Evolutionary conservation across 2,113 vertebrate species (phyloP), one percentile per base, ranked within the genome.

Genomic region (Coracopsis vasa): DNA sequence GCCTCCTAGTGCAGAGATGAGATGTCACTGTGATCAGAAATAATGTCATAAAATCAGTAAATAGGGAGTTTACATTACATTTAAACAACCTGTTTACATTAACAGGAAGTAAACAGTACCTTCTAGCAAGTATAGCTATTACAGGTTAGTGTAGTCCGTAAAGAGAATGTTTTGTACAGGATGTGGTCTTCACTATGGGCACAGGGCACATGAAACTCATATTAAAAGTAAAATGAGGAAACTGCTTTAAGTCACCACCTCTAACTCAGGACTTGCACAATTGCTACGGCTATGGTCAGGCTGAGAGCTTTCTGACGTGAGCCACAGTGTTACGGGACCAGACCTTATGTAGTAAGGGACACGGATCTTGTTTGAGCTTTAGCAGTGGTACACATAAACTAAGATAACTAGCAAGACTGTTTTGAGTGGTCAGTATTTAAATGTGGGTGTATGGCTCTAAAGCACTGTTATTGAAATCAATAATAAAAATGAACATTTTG

Each of bases 371-470:
- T n/a, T 4, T 90, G 73, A 51, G 27, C 39, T 75, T 37, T 71
- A 42, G 42, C 33, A 10, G 7, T 54, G 23, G 16, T 62, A 28
- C 27, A 17, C 2, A 0, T 64, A 48, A 62, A 58, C 41, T 35
- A 62, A 51, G 16, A 4, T 53, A 45, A 54, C 25, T 86, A 61
- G 47, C 2, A 21, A 20, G 28, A 7, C 9, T 70, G 5, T 42
- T 19, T 70, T n/a, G 14, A 37, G 10, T 54, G 33, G 16, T 79
- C 2, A 3, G 1, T 72, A 56, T 73, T 84, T 65, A 72, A 74
- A 25, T 65, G 24, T 6, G 51, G 44, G 27, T 0, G 0, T 21
- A 1, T 47, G 12, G 2, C 31, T 91, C 13, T 62, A 60, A 79
- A 88, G 28, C 35, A 29, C 41, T 23, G 25, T n/a, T n/a, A n/a